These are phyloP conservation scores for Triplophysa yarkandensis DNA, from an alignment of 2,797 vertebrate genomes.

Conservation along the genomic window DNA sequence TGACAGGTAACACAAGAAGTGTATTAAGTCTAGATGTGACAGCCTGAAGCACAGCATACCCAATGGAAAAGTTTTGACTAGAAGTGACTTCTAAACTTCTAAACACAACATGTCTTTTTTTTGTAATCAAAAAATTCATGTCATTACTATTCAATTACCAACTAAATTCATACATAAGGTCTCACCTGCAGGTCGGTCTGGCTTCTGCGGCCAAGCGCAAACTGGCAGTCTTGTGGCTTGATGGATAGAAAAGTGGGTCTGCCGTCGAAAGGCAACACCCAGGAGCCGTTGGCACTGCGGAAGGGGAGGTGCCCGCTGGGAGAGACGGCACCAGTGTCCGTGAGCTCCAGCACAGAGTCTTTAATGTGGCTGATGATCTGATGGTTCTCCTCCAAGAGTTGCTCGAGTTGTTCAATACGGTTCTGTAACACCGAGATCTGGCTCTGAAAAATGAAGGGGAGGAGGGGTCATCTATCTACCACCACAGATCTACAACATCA, in stretches of 20 bases:
- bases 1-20: constrained; percentile 29
- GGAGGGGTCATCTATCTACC: constrained; percentile 42
- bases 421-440: constrained; percentile 98
- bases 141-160: neutral
- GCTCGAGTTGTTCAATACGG: constrained; percentile 96
- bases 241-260: constrained; percentile 87
- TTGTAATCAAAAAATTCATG: neutral
- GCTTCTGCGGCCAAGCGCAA: constrained; percentile 73
- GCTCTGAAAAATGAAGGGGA: constrained; percentile 75
- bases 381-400: constrained; percentile 98
- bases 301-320: constrained; percentile 79
- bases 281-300: constrained; percentile 86
- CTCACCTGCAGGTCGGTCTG: constrained; percentile 90
- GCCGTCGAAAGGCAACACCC: constrained; percentile 88
- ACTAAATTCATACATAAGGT: neutral
- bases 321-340: constrained; percentile 84
- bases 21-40: constrained; percentile 6
- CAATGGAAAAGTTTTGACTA: neutral
- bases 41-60: neutral
- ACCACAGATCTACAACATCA: constrained; percentile 34
- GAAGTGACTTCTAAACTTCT: constrained; percentile 13
- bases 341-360: constrained; percentile 97
- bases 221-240: constrained; percentile 91
- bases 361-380: constrained; percentile 99
- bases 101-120: constrained; percentile 9